Conservation (phyloP, 1,140 invertebrate genomes). For the Drosophila quadrilineata region DNA sequence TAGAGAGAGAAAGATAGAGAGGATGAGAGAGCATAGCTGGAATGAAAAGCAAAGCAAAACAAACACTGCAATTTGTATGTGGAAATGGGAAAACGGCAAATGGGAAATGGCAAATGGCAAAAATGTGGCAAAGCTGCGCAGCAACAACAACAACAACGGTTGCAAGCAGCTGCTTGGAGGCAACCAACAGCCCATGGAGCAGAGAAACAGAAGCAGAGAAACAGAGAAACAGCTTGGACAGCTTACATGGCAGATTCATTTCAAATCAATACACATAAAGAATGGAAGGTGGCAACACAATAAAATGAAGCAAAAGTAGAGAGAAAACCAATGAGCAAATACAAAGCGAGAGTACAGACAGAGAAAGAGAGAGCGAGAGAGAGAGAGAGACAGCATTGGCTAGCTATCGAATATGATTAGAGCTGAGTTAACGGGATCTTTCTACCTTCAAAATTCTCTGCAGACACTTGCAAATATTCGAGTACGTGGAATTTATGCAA, state of each 20-base stretch:
- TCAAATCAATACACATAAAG: slow-evolving; percentile 78
- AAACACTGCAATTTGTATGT: slow-evolving; percentile 46
- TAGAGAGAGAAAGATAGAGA: too few species aligned
- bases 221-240: slow-evolving; percentile 28
- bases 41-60: slow-evolving; percentile 27
- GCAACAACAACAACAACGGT: too few species aligned
- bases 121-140: too few species aligned
- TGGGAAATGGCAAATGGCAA: too few species aligned
- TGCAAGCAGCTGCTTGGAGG: too few species aligned
- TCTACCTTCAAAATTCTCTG: too few species aligned
- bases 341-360: slow-evolving; percentile 16
- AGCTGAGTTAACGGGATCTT: too few species aligned
- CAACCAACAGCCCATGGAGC: not conserved
- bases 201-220: not conserved
- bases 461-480: not conserved
- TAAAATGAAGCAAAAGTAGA: too few species aligned
- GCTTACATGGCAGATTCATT: slow-evolving; percentile 74
- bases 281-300: slow-evolving; percentile 52
- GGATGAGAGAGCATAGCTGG: slow-evolving; percentile 25
- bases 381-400: too few species aligned
- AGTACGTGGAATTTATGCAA: too few species aligned
- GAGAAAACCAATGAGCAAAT: slow-evolving; percentile 51
- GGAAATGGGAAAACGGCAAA: slow-evolving; percentile 2
- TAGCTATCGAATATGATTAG: too few species aligned
- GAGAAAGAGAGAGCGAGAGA: not conserved